Percentiles rank a stretch among this genome's conserved stretches.
phyloP scores from a whole-genome alignment of 2,797 vertebrate species.

The Syncerus caffer region DNA sequence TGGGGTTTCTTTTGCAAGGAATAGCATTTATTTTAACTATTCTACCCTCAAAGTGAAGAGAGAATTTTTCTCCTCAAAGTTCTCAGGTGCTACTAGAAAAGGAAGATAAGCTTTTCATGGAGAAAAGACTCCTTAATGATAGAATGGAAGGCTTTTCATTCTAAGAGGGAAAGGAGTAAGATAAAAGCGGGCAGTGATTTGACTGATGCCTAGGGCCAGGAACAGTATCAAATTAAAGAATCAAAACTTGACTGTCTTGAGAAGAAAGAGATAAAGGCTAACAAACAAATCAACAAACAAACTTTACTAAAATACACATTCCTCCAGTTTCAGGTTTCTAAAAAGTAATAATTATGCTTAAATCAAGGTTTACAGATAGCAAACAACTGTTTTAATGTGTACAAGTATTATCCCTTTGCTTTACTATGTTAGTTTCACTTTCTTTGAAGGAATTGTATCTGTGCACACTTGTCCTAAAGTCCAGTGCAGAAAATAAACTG shows the following conservation, averaged over 20 bases:
- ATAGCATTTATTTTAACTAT: constrained; percentile 37
- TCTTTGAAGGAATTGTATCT: constrained; percentile 83
- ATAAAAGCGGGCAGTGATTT: neutral
- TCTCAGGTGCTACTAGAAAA: constrained; percentile 29
- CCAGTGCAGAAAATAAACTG: constrained; percentile 85
- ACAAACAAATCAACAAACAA: constrained; percentile 52
- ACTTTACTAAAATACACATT: constrained; percentile 73
- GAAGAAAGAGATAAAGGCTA: constrained; percentile 62
- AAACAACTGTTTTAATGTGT: constrained; percentile 82
- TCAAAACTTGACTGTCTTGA: constrained; percentile 42
- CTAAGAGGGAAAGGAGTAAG: neutral
- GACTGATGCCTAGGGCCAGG: neutral
- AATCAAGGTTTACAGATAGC: constrained; percentile 82
- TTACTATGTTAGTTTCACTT: constrained; percentile 86
- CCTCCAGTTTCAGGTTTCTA: constrained; percentile 75
- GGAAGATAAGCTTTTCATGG: constrained; percentile 14
- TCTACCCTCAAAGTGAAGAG: constrained; percentile 31
- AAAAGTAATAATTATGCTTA: constrained; percentile 67
- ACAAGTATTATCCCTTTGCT: constrained; percentile 82
- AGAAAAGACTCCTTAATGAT: neutral
- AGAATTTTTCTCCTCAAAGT: constrained; percentile 40
- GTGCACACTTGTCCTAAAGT: constrained; percentile 83
- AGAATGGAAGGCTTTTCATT: constrained; percentile 1
- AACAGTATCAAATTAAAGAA: constrained; percentile 41
- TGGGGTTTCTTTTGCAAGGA: constrained; percentile 24